Evolutionary conservation across 2,113 vertebrate species (phyloP).

Genomic region (Stigmatopora nigra): DNA sequence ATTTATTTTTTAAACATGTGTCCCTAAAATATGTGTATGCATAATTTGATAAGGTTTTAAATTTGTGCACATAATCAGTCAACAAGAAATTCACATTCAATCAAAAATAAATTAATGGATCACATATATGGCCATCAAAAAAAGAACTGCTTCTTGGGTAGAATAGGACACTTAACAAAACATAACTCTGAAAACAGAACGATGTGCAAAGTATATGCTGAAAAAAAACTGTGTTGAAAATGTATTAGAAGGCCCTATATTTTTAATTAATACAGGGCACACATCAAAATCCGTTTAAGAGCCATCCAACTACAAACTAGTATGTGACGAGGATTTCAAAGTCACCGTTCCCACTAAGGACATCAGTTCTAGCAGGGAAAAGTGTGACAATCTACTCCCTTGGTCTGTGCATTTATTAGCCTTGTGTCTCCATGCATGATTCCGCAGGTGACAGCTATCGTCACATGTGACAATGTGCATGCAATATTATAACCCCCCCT

Average conservation of each 20-base stretch:
- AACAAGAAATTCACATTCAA: too few relatives aligned
- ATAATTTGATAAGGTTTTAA: too few relatives aligned
- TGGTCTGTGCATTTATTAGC: conserved; percentile 51
- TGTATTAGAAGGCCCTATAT: neutral
- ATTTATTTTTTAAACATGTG: too few relatives aligned
- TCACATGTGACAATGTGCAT: conserved; percentile 62
- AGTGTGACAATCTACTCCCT: conserved; percentile 40
- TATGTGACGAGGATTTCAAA: conserved; percentile 22
- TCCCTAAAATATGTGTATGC: too few relatives aligned
- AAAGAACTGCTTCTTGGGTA: neutral
- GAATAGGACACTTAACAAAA: neutral
- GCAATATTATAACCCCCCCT: conserved; percentile 57
- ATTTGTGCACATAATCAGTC: too few relatives aligned
- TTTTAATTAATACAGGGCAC: neutral
- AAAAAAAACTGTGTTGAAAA: neutral
- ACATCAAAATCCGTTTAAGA: conserved; percentile 3
- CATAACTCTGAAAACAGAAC: neutral
- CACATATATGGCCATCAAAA: too few relatives aligned
- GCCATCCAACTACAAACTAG: neutral
- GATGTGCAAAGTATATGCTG: neutral
- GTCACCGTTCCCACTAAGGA: conserved; percentile 44
- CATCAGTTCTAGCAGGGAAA: conserved; percentile 39
- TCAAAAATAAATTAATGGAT: too few relatives aligned
- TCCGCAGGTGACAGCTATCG: conserved; percentile 53
- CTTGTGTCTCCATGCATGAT: conserved; percentile 34